phyloP scores from a whole-genome alignment of 2,888 invertebrate genomes.

The Hyalella azteca region DNA sequence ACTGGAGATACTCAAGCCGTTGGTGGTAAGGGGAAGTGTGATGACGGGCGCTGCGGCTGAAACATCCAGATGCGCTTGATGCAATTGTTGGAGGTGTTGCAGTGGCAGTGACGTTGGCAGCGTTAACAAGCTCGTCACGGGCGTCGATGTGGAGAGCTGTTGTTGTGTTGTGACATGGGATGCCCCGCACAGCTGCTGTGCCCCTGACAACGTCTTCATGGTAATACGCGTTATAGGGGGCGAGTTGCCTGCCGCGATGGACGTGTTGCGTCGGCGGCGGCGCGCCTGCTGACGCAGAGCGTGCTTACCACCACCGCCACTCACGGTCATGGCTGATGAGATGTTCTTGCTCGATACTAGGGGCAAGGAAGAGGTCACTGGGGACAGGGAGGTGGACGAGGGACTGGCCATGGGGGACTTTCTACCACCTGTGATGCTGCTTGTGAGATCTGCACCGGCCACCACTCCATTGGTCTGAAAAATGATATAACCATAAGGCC shows the following conservation, averaged over 20 bases:
- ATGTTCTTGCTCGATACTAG: not conserved
- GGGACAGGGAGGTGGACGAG: not conserved
- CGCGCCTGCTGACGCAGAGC: constrained; percentile 79
- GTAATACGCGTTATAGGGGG: constrained; percentile 57
- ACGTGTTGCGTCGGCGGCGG: constrained; percentile 79
- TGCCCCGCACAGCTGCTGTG: not conserved
- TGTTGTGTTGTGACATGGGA: not conserved
- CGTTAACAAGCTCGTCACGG: not conserved
- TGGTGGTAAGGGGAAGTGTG: not conserved
- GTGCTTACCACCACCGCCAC: constrained; percentile 48
- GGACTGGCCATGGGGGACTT: not conserved
- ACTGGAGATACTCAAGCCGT: not conserved
- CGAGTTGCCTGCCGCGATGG: constrained; percentile 68
- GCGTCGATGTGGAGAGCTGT: not conserved
- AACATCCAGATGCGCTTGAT: not conserved
- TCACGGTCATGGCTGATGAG: constrained; percentile 2
- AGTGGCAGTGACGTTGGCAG: constrained; percentile 9
- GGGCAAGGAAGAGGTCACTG: not conserved
- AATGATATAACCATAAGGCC: too few relatives aligned
- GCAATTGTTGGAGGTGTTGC: not conserved
- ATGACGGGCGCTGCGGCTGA: not conserved
- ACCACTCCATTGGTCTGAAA: constrained; percentile 31
- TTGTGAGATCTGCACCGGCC: not conserved
- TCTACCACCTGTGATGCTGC: constrained; percentile 12
- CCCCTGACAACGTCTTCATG: constrained; percentile 50